Base-by-base conservation (phyloP, 2,888 invertebrate genomes). In the Harpalus rubripes region DNA sequence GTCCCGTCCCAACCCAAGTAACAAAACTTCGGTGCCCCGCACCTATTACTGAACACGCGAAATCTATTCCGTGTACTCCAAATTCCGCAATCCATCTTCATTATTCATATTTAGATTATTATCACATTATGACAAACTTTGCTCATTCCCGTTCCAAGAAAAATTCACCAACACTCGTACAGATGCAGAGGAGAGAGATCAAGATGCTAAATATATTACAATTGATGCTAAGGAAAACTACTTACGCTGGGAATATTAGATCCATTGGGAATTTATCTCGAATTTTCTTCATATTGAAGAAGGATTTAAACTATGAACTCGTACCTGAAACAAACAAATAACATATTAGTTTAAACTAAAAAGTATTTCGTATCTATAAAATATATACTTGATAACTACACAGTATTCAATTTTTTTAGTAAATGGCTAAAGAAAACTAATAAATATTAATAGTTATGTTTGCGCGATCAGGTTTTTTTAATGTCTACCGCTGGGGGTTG, bases 221-320 rank as follows among this genome's bases (percentile, higher is more conserved):
- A 52, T 52, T 52, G 44, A 52, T 52, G 44, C 44, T 52, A 79
- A 22, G 15, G 32, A 15, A 15, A 26, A n/a, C n/a, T n/a, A 63
- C 61, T 26, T 59, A 41, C 88, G 87, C 87, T 87, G 88, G 52
- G 89, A 89, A 90, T 90, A 91, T 91, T 91, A 91, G 90, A 90
- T 89, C 88, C 22, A 22, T 2, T 22, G 22, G 22, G 32, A 32
- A 32, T 22, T 22, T 22, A 3, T 32, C 32, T 32, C 5, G 32
- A 32, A 32, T 32, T 32, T 32, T 32, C 32, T 32, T 32, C 6
- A 32, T 32, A 32, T 32, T 32, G 5, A 32, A 32, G 32, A 32
- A 0, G 6, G 32, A 32, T 4, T 32, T 6, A 32, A 32, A 32
- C 32, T 32, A 32, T 32, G 32, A 32, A 32, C 5, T 32, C 32